A percentile compares a stretch with the other conserved stretches of the same genome.
Conservation (phyloP, 2,797 vertebrate genomes). For the Aeoliscus strigatus region DNA sequence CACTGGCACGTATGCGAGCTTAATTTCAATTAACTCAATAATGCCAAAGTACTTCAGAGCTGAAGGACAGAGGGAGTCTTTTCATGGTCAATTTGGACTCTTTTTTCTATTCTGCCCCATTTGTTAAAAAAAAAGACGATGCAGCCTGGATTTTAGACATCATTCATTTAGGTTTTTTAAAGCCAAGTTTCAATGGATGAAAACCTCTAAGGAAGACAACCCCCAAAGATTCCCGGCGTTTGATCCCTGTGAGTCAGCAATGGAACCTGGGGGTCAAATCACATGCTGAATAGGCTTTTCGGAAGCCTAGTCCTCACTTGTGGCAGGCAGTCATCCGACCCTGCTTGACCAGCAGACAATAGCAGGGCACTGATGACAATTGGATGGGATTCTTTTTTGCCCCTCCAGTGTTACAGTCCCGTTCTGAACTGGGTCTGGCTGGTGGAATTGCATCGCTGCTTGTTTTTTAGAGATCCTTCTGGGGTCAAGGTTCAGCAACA, state of each 20-base stretch:
- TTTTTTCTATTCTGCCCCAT: no score
- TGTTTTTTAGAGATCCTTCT: conserved; percentile 62
- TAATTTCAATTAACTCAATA: conserved; percentile 18
- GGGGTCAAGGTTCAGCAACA: conserved; percentile 79
- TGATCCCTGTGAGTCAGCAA: conserved; percentile 75
- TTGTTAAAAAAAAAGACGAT: conserved; percentile 25
- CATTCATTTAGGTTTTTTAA: conserved; percentile 54
- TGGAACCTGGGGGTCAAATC: conserved; percentile 72
- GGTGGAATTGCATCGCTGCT: conserved; percentile 68
- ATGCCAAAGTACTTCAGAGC: conserved; percentile 8
- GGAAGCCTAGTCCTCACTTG: conserved; percentile 75
- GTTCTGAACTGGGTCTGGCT: conserved; percentile 73
- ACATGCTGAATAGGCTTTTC: conserved; percentile 77
- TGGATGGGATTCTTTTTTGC: conserved; percentile 55
- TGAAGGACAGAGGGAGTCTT: conserved; percentile 17
- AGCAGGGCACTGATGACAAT: conserved; percentile 69
- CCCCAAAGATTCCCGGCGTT: conserved; percentile 69
- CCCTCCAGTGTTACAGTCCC: conserved; percentile 63
- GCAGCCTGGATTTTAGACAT: conserved; percentile 41
- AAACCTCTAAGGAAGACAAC: conserved; percentile 48
- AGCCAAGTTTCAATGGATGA: conserved; percentile 56
- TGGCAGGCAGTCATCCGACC: conserved; percentile 73
- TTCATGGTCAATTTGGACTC: no score
- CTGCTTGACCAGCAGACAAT: conserved; percentile 75
- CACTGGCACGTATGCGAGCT: conserved; percentile 30